Percentiles rank a stretch among this genome's conserved stretches.
Conservation (phyloP, 1,140 invertebrate genomes). For the Zelostemma sp. region DNA sequence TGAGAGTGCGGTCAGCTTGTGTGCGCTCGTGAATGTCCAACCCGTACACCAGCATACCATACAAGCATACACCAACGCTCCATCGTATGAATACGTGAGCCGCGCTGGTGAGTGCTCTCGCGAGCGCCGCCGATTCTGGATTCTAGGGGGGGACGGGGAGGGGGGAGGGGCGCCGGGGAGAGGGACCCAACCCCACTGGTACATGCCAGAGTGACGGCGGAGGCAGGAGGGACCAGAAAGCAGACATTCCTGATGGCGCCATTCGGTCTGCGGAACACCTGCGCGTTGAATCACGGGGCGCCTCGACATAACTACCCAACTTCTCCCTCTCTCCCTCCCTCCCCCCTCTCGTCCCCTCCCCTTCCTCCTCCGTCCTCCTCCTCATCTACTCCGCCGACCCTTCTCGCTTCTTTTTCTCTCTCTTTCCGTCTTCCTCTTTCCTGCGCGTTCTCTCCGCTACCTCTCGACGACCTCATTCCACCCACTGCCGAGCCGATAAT, state of each 20-base stretch:
- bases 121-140: background rate
- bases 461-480: constrained; percentile 3
- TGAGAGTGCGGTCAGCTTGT: constrained; percentile 61
- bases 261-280: constrained; percentile 69
- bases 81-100: constrained; percentile 13
- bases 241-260: constrained; percentile 67
- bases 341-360: background rate
- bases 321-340: constrained; percentile 14
- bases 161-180: constrained; percentile 13
- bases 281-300: constrained; percentile 69
- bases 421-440: background rate
- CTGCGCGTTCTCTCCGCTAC: too few relatives aligned
- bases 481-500: constrained; percentile 18
- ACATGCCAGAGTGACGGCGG: constrained; percentile 23
- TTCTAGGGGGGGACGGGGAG: constrained; percentile 13
- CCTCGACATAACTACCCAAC: constrained; percentile 60
- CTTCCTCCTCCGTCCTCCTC: background rate
- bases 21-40: constrained; percentile 22
- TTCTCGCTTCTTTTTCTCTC: background rate
- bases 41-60: background rate
- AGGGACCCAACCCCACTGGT: constrained; percentile 26
- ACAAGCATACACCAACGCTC: background rate
- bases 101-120: constrained; percentile 6
- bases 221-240: constrained; percentile 29
- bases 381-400: too few relatives aligned